A percentile compares a stretch with the other conserved stretches of the same genome.
phyloP scores from a whole-genome alignment of 2,113 vertebrate genomes.

The Acanthochromis polyacanthus region DNA sequence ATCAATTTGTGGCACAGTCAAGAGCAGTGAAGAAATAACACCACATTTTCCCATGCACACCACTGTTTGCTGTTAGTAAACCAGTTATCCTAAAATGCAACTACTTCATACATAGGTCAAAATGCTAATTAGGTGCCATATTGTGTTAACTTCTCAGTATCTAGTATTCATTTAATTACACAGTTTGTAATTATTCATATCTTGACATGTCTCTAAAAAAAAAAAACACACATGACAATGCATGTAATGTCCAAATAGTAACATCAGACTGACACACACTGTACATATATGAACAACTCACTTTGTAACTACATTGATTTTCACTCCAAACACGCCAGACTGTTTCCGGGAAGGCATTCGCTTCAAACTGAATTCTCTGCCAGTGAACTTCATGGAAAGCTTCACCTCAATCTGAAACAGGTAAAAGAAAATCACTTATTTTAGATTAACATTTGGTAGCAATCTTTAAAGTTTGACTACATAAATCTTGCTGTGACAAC shows the following conservation, averaged over 20 bases:
- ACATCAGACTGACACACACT: background rate
- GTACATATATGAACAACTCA: constrained; percentile 78
- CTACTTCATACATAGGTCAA: too few relatives aligned
- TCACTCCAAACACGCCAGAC: constrained; percentile 96
- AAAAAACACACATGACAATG: background rate
- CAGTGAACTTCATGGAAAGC: constrained; percentile 96
- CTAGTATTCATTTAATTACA: background rate
- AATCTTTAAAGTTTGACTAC: too few relatives aligned
- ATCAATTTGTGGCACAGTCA: too few relatives aligned
- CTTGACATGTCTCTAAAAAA: background rate
- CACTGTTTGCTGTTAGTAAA: too few relatives aligned
- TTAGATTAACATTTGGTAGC: background rate
- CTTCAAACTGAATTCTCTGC: constrained; percentile 97
- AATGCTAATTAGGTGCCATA: too few relatives aligned
- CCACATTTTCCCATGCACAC: too few relatives aligned
- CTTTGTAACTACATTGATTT: constrained; percentile 96
- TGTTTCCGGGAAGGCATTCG: constrained; percentile 95
- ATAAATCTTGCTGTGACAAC: too few relatives aligned
- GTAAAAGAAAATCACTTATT: background rate
- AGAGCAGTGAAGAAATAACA: too few relatives aligned
- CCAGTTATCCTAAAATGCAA: too few relatives aligned
- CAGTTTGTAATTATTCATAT: background rate
- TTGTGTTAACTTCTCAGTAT: rapidly evolving
- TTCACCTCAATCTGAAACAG: constrained; percentile 93
- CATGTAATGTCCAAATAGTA: too few relatives aligned